A percentile compares a stretch with the other conserved stretches of the same genome.
These are phyloP conservation scores for Melipona beecheii DNA, from an alignment of 2,888 invertebrate genomes.

Conservation along the genomic window DNA sequence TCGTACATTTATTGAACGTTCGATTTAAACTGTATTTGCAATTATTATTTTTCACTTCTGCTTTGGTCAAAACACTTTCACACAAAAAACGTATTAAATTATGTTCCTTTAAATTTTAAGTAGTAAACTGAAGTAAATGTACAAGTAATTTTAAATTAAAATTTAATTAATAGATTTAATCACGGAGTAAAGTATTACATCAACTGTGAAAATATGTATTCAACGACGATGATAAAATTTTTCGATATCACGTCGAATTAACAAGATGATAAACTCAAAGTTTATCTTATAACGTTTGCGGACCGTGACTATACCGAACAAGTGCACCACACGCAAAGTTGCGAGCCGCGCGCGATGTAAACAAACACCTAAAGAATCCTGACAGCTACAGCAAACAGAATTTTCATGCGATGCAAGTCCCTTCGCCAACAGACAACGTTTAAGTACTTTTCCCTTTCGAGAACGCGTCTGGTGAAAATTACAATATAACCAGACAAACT, in stretches of 20 bases:
- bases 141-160: background rate
- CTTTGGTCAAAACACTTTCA: background rate
- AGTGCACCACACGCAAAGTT: conserved; percentile 40
- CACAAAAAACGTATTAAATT: background rate
- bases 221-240: background rate
- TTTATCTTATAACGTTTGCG: conserved; percentile 11
- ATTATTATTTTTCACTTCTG: background rate
- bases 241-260: background rate
- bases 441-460: conserved; percentile 30
- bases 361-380: conserved; percentile 57
- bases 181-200: background rate
- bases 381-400: conserved; percentile 49
- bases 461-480: conserved; percentile 1
- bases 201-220: background rate
- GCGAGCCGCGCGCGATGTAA: conserved; percentile 55
- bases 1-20: background rate
- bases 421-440: conserved; percentile 31
- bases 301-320: conserved; percentile 45
- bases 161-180: background rate
- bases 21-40: background rate
- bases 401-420: conserved; percentile 44
- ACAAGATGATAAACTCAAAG: conserved; percentile 2
- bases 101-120: background rate
- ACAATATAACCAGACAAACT: background rate
- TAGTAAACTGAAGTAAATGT: background rate